phyloP scores from a whole-genome alignment of 53 echinoderm and acorn worm genomes.

The Antedon mediterranea region DNA sequence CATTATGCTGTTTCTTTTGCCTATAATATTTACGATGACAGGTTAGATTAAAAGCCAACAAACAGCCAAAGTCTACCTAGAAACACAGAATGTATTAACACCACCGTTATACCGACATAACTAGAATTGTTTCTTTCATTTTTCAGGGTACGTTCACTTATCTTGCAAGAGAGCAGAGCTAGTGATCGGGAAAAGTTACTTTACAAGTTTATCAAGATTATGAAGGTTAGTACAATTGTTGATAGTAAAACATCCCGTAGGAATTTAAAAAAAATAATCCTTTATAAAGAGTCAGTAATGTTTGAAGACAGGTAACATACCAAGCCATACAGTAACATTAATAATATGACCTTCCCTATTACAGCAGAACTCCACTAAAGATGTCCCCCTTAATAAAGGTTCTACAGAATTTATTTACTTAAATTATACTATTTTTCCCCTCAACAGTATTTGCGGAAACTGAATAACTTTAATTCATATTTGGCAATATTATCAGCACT shows the following conservation, averaged over 20 bases:
- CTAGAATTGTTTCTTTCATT: not conserved
- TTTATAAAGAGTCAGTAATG: too few relatives aligned
- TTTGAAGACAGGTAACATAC: too few relatives aligned
- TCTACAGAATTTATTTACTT: too few relatives aligned
- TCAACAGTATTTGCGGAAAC: conserved; percentile 74
- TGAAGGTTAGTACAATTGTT: conserved; percentile 88
- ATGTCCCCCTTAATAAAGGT: too few relatives aligned
- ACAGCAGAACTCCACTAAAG: too few relatives aligned
- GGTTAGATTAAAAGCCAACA: not conserved
- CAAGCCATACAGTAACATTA: too few relatives aligned
- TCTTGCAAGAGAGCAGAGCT: conserved; percentile 63
- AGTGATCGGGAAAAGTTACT: conserved; percentile 70
- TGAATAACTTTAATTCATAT: conserved; percentile 99
- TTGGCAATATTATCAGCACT: conserved; percentile 85
- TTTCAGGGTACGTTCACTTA: conserved; percentile 83
- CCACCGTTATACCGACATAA: not conserved
- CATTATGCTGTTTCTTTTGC: too few relatives aligned
- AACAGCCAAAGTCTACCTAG: not conserved
- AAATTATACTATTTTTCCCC: not conserved
- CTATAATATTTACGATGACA: too few relatives aligned
- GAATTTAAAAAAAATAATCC: too few relatives aligned
- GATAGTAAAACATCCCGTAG: too few relatives aligned
- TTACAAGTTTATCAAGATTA: conserved; percentile 86
- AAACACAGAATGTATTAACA: not conserved
- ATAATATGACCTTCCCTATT: too few relatives aligned